Conservation (phyloP, 1,140 invertebrate species). For the Bursaphelenchus mucronatus region DNA sequence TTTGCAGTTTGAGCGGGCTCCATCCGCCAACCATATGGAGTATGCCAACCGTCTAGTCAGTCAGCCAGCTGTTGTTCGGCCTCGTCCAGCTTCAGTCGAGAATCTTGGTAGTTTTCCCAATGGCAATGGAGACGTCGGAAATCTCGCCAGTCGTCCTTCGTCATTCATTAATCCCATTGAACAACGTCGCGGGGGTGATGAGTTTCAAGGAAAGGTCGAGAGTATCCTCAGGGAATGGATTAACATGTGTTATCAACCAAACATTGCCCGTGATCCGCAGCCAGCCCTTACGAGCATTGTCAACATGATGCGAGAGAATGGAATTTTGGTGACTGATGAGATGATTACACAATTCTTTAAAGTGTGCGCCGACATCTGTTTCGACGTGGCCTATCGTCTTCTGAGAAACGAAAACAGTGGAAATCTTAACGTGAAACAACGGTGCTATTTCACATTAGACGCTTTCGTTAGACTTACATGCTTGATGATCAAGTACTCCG, state of each 20-base stretch:
- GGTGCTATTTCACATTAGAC: constrained; percentile 87
- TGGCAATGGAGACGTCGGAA: neutral
- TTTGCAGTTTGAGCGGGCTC: neutral
- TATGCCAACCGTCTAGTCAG: too few species aligned
- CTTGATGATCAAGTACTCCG: constrained; percentile 84
- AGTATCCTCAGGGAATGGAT: constrained; percentile 90
- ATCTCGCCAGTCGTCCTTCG: neutral
- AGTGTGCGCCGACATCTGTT: constrained; percentile 89
- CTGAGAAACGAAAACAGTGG: constrained; percentile 68
- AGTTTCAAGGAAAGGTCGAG: constrained; percentile 89
- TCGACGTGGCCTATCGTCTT: constrained; percentile 83
- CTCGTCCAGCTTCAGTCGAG: neutral
- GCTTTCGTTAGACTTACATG: constrained; percentile 57
- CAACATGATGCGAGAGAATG: constrained; percentile 87
- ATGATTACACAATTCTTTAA: constrained; percentile 93
- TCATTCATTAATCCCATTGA: neutral
- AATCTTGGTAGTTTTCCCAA: neutral
- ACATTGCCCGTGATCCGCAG: constrained; percentile 76
- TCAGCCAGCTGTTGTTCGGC: too few species aligned
- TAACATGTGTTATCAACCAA: constrained; percentile 74
- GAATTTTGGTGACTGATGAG: constrained; percentile 89
- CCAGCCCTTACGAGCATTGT: constrained; percentile 92
- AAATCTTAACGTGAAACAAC: constrained; percentile 69
- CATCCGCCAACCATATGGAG: too few species aligned
- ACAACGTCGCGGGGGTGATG: constrained; percentile 68